Conservation (phyloP, 2,113 vertebrate species). For the Psittacara wagleri region DNA sequence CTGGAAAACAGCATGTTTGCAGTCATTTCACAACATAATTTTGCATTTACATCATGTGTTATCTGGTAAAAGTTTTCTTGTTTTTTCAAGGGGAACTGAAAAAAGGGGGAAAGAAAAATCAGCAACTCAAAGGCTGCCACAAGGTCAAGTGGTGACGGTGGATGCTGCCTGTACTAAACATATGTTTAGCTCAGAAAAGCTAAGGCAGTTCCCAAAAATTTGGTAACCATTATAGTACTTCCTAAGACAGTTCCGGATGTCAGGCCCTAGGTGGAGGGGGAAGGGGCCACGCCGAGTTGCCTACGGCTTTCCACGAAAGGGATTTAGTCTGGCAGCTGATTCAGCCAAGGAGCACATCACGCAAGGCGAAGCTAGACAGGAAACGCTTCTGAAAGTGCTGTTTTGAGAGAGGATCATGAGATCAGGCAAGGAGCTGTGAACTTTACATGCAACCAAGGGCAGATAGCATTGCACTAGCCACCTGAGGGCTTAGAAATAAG, state of each 20-base stretch:
- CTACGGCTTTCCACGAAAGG: conserved; percentile 68
- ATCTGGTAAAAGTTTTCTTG: conserved; percentile 80
- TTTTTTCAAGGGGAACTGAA: not conserved
- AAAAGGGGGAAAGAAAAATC: conserved; percentile 21
- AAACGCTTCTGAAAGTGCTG: conserved; percentile 81
- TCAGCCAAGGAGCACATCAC: conserved; percentile 70
- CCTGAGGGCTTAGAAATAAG: conserved; percentile 81
- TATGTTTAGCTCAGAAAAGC: conserved; percentile 84
- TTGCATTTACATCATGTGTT: conserved; percentile 91
- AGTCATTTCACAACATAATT: conserved; percentile 85
- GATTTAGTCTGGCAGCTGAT: conserved; percentile 79
- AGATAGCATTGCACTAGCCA: conserved; percentile 68
- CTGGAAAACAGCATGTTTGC: conserved; percentile 91
- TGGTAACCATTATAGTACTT: conserved; percentile 98
- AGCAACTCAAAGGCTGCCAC: conserved; percentile 78
- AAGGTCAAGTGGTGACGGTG: conserved; percentile 95
- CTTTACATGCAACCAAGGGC: conserved; percentile 77
- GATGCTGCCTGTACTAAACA: conserved; percentile 90
- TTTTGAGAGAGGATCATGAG: conserved; percentile 87
- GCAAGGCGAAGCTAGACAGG: conserved; percentile 82
- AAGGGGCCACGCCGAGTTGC: conserved; percentile 33
- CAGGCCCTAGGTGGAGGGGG: conserved; percentile 79
- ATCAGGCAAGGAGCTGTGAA: conserved; percentile 85
- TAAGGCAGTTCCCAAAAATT: conserved; percentile 89
- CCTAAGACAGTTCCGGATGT: conserved; percentile 94